Evolutionary conservation across 1,140 invertebrate species (phyloP).

Genomic region (Delia radicum): DNA sequence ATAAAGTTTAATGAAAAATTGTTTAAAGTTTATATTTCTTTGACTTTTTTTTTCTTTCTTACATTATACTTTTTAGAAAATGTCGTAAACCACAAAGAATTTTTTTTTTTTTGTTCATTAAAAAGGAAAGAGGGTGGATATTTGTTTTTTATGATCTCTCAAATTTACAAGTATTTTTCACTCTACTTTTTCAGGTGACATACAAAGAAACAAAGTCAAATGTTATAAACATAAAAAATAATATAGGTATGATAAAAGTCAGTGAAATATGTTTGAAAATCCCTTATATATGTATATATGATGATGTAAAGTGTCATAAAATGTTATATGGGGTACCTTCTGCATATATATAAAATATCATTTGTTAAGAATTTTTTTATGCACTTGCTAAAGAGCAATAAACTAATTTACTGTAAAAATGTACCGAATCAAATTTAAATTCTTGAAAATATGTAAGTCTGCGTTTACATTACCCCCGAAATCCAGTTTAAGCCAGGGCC

Average conservation of each 20-base stretch:
- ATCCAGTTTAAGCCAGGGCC: no score
- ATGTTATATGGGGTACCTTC: not conserved
- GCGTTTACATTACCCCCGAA: no score
- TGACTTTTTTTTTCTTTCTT: not conserved
- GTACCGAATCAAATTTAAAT: no score
- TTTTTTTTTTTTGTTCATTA: not conserved
- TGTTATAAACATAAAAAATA: not conserved
- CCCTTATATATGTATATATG: not conserved
- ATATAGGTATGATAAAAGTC: not conserved
- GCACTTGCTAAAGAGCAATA: not conserved
- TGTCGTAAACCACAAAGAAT: constrained; percentile 11
- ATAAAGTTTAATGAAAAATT: constrained; percentile 23
- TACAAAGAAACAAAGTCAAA: constrained; percentile 6
- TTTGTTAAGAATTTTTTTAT: not conserved
- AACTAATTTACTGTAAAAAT: constrained; percentile 10
- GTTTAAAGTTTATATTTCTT: constrained; percentile 2
- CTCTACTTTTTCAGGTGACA: not conserved
- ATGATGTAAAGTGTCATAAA: not conserved
- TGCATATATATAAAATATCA: not conserved
- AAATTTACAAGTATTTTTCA: constrained; percentile 13
- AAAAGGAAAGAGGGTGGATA: not conserved
- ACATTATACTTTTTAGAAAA: not conserved
- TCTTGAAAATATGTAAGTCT: no score
- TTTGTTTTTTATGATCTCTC: constrained; percentile 19
- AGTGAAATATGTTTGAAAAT: not conserved